phyloP scores from a whole-genome alignment of 2,797 vertebrate genomes.

The Periparus ater region DNA sequence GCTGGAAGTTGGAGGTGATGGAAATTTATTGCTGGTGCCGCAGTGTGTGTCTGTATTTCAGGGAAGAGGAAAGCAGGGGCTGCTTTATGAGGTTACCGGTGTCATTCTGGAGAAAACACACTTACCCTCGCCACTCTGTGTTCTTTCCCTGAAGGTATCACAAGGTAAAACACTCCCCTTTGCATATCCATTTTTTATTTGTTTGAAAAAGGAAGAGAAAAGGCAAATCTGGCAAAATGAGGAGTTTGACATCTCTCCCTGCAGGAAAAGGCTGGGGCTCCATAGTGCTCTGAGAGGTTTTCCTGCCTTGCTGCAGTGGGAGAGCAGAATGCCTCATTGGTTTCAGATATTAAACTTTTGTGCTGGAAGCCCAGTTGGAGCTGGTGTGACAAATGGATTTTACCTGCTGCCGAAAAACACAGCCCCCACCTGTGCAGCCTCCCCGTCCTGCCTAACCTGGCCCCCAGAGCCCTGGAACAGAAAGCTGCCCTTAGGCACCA shows the following conservation, averaged over 20 bases:
- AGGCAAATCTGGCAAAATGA: background rate
- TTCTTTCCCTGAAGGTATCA: constrained; percentile 49
- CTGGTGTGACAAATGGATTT: constrained; percentile 87
- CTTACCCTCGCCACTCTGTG: background rate
- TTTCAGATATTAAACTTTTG: constrained; percentile 81
- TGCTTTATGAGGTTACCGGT: constrained; percentile 64
- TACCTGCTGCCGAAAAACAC: constrained; percentile 82
- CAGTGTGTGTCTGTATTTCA: constrained; percentile 52
- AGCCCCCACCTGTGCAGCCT: constrained; percentile 55
- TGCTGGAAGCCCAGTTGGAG: constrained; percentile 78
- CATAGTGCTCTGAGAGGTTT: background rate
- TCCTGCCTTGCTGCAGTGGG: constrained; percentile 44
- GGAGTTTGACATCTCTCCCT: constrained; percentile 22
- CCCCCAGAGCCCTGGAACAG: constrained; percentile 78
- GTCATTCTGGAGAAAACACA: constrained; percentile 53
- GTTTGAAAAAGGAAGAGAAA: constrained; percentile 41
- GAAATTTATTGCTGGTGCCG: constrained; percentile 64
- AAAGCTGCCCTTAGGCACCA: constrained; percentile 82
- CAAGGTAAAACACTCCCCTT: constrained; percentile 53
- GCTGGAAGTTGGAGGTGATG: constrained; percentile 44
- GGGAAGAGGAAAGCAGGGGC: constrained; percentile 53
- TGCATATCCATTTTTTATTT: constrained; percentile 57
- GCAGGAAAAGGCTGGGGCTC: constrained; percentile 32
- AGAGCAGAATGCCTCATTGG: constrained; percentile 78
- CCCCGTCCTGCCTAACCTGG: constrained; percentile 66